Evolutionary conservation across 2,888 invertebrate species (phyloP), one percentile per base, ranked within the genome.

Genomic region (Stomorhina lunata): DNA sequence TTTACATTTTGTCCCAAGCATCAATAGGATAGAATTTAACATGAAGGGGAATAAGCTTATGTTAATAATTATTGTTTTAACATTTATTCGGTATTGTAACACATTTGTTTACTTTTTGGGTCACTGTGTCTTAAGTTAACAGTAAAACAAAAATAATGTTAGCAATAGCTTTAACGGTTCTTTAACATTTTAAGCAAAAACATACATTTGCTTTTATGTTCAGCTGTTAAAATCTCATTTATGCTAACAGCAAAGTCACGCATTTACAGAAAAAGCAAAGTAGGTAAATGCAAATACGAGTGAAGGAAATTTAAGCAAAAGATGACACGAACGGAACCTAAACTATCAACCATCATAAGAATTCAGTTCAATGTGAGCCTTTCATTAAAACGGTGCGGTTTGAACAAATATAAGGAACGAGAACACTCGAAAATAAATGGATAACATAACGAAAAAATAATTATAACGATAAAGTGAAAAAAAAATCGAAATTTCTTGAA

Each of bases 301-400:
- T 65, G 27, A 76, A 25, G 34, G 48, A 68, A 59, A 66, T 43
- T 6, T 27, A 17, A 43, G 45, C n/a, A 32, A 45, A 45, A n/a
- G n/a, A 20, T 5, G 9, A 40, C 17, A 79, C 79, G 71, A 71
- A 17, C 15, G 2, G 22, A 72, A 63, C 53, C 27, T 63, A 53
- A 75, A 80, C 50, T 25, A 63, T 10, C 27, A 53, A 61, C 68
- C 61, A 55, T 45, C 40, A 63, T 25, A 63, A 34, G 9, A 63
- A 75, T 45, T 80, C 68, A 80, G 80, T 80, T 75, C 75, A 75
- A 45, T 68, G 75, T 63, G 80, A 80, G 68, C 75, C 75, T 75
- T 68, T 55, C 27, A 73, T 32, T 20, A 61, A 15, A 69, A 55
- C 55, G 80, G 68, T 75, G 69, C 40, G 57, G 40, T 66, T 57